phyloP scores from a whole-genome alignment of 1,140 invertebrate genomes.

The Zaprionus gabonicus region DNA sequence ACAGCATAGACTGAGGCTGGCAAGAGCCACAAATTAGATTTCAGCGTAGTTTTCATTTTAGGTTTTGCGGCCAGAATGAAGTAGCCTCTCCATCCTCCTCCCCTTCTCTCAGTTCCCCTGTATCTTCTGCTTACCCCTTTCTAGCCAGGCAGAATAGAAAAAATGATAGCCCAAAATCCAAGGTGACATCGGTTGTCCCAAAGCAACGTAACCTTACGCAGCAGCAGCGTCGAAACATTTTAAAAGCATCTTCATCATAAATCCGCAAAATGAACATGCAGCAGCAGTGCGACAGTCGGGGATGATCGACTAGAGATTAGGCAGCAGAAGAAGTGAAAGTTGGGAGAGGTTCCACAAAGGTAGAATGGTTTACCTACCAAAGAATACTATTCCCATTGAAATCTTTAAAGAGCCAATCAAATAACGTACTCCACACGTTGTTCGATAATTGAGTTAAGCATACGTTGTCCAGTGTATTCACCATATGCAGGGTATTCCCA shows the following conservation, averaged over 20 bases:
- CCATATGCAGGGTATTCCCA: not conserved
- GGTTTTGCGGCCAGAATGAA: constrained; percentile 21
- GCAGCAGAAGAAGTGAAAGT: too few species aligned
- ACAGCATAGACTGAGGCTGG: constrained; percentile 16
- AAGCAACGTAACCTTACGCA: constrained; percentile 26
- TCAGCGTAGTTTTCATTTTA: constrained; percentile 70
- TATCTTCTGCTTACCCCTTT: too few species aligned
- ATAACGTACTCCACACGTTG: not conserved
- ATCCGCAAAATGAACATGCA: constrained; percentile 56
- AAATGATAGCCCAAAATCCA: constrained; percentile 47
- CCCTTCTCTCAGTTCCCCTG: not conserved
- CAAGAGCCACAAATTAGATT: constrained; percentile 73
- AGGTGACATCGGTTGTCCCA: constrained; percentile 64
- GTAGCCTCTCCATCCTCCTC: not conserved
- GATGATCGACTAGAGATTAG: not conserved
- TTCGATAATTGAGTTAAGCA: too few species aligned
- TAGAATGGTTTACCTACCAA: too few species aligned
- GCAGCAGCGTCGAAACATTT: constrained; percentile 60
- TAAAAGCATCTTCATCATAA: constrained; percentile 81
- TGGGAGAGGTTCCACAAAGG: too few species aligned
- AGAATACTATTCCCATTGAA: not conserved
- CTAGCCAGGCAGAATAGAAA: not conserved
- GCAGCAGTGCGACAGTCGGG: not conserved
- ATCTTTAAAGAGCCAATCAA: not conserved
- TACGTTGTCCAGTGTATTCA: too few species aligned